phyloP scores from a whole-genome alignment of 1,140 invertebrate genomes.

The Drosophila ananassae region DNA sequence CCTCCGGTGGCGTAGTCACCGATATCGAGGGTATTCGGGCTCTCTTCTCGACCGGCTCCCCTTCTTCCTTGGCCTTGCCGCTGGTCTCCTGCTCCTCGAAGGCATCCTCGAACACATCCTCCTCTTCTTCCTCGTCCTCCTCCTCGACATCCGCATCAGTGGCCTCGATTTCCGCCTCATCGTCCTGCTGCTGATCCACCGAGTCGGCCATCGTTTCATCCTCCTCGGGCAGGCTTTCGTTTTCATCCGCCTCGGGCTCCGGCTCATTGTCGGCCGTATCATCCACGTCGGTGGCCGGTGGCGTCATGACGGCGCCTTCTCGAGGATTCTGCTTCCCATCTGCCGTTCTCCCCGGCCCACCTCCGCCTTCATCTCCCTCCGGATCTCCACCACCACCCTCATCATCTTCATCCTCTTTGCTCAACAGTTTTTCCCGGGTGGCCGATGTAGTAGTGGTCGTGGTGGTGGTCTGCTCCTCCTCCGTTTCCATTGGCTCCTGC shows the following conservation, averaged over 20 bases:
- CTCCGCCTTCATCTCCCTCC: not conserved
- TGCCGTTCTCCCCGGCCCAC: not conserved
- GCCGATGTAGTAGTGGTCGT: constrained; percentile 43
- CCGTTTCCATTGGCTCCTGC: constrained; percentile 50
- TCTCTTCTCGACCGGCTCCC: constrained; percentile 36
- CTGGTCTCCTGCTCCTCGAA: constrained; percentile 37
- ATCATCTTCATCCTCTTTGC: constrained; percentile 36
- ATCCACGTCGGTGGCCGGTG: constrained; percentile 67
- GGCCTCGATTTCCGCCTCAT: constrained; percentile 67
- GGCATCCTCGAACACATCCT: constrained; percentile 64
- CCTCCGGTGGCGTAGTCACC: constrained; percentile 12
- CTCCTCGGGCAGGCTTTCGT: constrained; percentile 58
- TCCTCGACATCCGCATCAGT: constrained; percentile 75
- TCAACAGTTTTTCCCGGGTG: constrained; percentile 35
- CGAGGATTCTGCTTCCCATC: constrained; percentile 33
- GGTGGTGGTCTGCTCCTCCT: constrained; percentile 56
- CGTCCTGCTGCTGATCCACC: constrained; percentile 59
- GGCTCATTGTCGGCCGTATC: constrained; percentile 33
- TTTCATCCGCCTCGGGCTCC: constrained; percentile 31
- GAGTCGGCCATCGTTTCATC: constrained; percentile 68
- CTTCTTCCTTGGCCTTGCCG: constrained; percentile 10
- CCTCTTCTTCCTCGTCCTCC: constrained; percentile 53
- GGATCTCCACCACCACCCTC: constrained; percentile 11
- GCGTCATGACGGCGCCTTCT: constrained; percentile 64
- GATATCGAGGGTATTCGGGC: constrained; percentile 27